Base-by-base conservation (phyloP, 1,140 invertebrate genomes). In the Apis florea region DNA sequence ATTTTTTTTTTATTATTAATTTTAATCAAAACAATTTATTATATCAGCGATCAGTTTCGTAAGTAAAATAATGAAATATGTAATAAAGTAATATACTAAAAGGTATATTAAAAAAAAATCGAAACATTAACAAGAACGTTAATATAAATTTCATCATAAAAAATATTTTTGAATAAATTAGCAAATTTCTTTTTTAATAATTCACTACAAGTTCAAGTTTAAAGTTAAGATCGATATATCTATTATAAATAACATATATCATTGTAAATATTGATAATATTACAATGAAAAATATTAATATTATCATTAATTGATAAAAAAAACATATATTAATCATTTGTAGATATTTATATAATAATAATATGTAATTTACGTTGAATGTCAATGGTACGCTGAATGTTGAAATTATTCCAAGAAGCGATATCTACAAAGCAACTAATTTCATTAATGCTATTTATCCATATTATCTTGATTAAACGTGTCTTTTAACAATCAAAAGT, bases 401-500 rank as follows among this genome's bases (percentile, higher is more conserved):
- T n/a, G n/a, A n/a, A n/a, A 49, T 15, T n/a, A 47, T 58, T 74
- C 24, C 53, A 49, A 56, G 26, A 49, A 69, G 21, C 49, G 26
- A 17, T 69, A 59, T 72, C 26, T 54, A 54, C 26, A 47, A 63
- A 40, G 76, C 12, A 15, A 40, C 17, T 21, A 40, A 26, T 47
- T 72, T 26, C 26, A 53, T 6, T 19, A 17, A 3, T 24, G 49
- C n/a, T 47, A 53, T 79, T 63, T 63, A 53, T 13, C 15, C 24
- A 5, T 17, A 47, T 54, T 74, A 80, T 73, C 70, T 74, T 4
- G 53, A 9, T 66, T 47, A 51, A 70, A 58, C 40, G 40, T 66
- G 40, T 21, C 59, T 66, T n/a, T 31, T 24, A 19, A 24, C 40
- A 40, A 80, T 80, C 51, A 51, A 73, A 80, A 40, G 61, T 74